Conservation (phyloP, 2,888 invertebrate genomes). For the Drosophila melanocephala region DNA sequence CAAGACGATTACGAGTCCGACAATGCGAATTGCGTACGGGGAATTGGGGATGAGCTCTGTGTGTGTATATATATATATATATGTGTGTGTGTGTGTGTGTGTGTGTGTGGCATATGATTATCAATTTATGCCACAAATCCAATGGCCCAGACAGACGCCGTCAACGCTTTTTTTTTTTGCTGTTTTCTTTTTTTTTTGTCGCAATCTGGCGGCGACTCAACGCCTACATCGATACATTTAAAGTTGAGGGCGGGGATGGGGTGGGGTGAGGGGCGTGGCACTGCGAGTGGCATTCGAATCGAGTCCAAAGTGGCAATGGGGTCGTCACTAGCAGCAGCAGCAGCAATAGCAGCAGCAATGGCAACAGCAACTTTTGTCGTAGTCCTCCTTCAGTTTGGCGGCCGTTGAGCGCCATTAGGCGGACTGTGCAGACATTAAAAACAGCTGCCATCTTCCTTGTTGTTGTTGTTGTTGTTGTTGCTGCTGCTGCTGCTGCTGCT, state of each 20-base stretch:
- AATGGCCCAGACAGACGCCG: slow-evolving; percentile 50
- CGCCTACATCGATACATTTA: slow-evolving; percentile 48
- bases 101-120: slow-evolving; percentile 72
- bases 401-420: slow-evolving; percentile 68
- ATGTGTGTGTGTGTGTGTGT: slow-evolving; percentile 17
- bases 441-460: slow-evolving; percentile 70
- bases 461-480: slow-evolving; percentile 25
- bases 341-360: slow-evolving; percentile 7
- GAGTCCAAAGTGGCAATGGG: slow-evolving; percentile 58
- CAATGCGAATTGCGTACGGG: slow-evolving; percentile 35
- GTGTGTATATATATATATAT: neutral
- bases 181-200: slow-evolving; percentile 12
- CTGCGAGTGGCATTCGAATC: slow-evolving; percentile 5
- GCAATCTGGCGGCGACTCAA: slow-evolving; percentile 42
- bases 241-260: slow-evolving; percentile 1
- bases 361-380: slow-evolving; percentile 44
- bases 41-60: neutral
- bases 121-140: slow-evolving; percentile 75
- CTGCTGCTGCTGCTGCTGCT: slow-evolving; percentile 33
- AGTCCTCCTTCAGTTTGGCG: slow-evolving; percentile 45
- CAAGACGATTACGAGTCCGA: slow-evolving; percentile 37
- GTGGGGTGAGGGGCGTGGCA: slow-evolving; percentile 5
- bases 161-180: slow-evolving; percentile 19
- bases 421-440: slow-evolving; percentile 77
- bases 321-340: slow-evolving; percentile 52